Conservation (phyloP, 2,797 vertebrate species). For the Mus spretus region DNA sequence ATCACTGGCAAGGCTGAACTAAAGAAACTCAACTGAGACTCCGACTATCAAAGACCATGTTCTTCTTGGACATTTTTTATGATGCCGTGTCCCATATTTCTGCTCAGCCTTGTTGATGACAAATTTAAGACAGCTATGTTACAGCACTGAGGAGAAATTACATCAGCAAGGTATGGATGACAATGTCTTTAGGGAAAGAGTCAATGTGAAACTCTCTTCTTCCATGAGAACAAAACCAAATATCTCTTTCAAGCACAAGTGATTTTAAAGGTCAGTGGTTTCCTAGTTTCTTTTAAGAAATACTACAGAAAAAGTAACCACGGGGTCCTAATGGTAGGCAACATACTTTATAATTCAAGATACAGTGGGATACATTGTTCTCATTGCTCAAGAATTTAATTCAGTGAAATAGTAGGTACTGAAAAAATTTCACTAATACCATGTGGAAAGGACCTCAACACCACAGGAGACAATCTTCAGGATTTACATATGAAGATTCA, state of each 20-base stretch:
- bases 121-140: background rate
- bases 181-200: background rate
- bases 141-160: background rate
- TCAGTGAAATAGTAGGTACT: background rate
- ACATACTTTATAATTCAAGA: background rate
- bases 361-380: background rate
- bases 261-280: background rate
- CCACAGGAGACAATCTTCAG: background rate
- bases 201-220: background rate
- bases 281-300: conserved; percentile 16
- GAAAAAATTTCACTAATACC: background rate
- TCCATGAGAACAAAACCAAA: background rate
- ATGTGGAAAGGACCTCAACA: background rate
- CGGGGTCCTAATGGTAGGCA: background rate
- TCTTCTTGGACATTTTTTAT: background rate
- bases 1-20: background rate
- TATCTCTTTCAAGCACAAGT: background rate
- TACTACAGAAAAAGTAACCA: conserved; percentile 6
- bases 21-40: background rate
- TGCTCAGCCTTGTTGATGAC: background rate
- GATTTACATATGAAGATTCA: background rate
- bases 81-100: background rate
- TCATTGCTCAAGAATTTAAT: background rate
- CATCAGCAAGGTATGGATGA: background rate
- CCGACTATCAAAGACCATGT: background rate